Evolutionary conservation across 2,113 vertebrate genomes (phyloP).

Genomic region (Egretta garzetta): DNA sequence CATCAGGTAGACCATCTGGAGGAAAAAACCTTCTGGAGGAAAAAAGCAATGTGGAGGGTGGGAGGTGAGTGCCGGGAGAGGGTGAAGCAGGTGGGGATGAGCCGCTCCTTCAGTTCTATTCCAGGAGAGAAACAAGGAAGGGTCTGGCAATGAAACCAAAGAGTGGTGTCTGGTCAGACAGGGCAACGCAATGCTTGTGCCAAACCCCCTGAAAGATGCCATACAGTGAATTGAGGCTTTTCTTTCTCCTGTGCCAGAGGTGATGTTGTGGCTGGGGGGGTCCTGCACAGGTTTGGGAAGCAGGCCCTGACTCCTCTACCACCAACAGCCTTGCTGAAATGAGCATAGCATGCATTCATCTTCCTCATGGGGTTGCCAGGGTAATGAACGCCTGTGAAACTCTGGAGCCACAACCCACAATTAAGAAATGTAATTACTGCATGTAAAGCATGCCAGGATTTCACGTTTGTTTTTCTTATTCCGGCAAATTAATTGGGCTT

Average conservation of each 20-base stretch:
- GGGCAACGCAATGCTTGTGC: accelerated
- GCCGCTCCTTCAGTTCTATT: background rate
- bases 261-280: accelerated
- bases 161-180: background rate
- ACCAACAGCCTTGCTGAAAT: background rate
- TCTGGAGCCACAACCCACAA: background rate
- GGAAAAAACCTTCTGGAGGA: background rate
- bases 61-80: background rate
- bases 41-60: background rate
- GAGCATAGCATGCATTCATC: background rate
- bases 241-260: background rate
- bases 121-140: background rate
- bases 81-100: background rate
- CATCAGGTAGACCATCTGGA: background rate
- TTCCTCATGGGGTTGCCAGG: background rate
- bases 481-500: background rate
- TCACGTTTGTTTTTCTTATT: background rate
- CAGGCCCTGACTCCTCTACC: background rate
- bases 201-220: background rate
- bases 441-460: background rate
- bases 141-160: background rate
- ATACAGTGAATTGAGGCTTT: background rate
- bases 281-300: background rate
- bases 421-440: background rate
- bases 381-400: background rate